Conservation (phyloP, 2,797 vertebrate species). For the Rousettus madagascariensis region DNA sequence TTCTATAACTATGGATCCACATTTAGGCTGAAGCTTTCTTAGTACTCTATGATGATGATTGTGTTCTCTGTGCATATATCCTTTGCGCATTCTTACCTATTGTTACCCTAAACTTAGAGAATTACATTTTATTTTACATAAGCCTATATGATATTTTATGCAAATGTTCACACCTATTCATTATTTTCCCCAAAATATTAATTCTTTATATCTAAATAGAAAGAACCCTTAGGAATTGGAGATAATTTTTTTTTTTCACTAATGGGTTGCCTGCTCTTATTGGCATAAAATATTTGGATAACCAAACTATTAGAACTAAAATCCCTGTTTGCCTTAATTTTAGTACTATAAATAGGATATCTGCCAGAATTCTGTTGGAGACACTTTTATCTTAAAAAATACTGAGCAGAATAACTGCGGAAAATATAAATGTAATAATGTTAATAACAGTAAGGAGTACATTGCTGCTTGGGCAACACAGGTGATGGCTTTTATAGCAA, state of each 20-base stretch:
- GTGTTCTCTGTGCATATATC: neutral
- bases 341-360: conserved; percentile 57
- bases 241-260: conserved; percentile 59
- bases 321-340: conserved; percentile 55
- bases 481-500: conserved; percentile 31
- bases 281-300: conserved; percentile 71
- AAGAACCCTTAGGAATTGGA: conserved; percentile 37
- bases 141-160: conserved; percentile 24
- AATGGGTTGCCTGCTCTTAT: conserved; percentile 57
- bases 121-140: conserved; percentile 42
- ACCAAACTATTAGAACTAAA: conserved; percentile 59
- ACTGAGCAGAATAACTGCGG: conserved; percentile 19
- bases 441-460: conserved; percentile 10
- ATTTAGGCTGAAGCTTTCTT: neutral
- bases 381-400: conserved; percentile 60
- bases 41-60: neutral
- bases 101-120: neutral
- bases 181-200: conserved; percentile 63
- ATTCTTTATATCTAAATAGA: conserved; percentile 50
- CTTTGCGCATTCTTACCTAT: conserved; percentile 4
- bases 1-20: neutral
- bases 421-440: conserved; percentile 37
- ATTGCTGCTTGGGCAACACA: neutral
- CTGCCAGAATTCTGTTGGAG: conserved; percentile 45
- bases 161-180: conserved; percentile 47